Evolutionary conservation across 2,113 vertebrate species (phyloP).

Genomic region (Prinia subflava): DNA sequence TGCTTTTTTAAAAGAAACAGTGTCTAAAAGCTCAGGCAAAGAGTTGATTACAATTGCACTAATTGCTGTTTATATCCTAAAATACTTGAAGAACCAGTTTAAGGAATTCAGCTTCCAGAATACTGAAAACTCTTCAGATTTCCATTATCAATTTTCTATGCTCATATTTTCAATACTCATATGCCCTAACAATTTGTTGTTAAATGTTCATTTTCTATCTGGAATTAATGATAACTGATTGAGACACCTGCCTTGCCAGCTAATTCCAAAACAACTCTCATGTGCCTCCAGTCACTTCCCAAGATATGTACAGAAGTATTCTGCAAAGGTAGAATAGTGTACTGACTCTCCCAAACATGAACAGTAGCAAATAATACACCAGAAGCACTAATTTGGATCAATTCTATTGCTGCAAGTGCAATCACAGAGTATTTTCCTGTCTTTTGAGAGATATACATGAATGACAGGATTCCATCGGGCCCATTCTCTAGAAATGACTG

Average conservation of each 20-base stretch:
- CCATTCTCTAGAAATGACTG: background rate
- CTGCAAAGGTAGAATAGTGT: background rate
- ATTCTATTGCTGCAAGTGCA: background rate
- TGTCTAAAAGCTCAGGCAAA: background rate
- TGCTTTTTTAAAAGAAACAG: background rate
- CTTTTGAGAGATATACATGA: background rate
- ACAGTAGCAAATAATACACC: background rate
- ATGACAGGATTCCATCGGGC: rapidly evolving
- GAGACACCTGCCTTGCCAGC: background rate
- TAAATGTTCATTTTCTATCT: background rate
- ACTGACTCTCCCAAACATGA: background rate
- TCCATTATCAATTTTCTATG: background rate
- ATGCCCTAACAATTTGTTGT: background rate
- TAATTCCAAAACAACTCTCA: background rate
- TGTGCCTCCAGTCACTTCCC: background rate
- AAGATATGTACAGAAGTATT: background rate
- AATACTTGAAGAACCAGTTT: background rate
- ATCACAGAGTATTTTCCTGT: background rate
- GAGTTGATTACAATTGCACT: background rate
- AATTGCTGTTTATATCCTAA: background rate
- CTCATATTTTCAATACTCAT: background rate
- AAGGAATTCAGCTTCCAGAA: background rate
- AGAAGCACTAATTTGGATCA: background rate
- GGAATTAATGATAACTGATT: background rate
- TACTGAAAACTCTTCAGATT: background rate